These are phyloP conservation scores for Harpalus rufipes DNA, from an alignment of 2,888 invertebrate species.

Conservation along the genomic window DNA sequence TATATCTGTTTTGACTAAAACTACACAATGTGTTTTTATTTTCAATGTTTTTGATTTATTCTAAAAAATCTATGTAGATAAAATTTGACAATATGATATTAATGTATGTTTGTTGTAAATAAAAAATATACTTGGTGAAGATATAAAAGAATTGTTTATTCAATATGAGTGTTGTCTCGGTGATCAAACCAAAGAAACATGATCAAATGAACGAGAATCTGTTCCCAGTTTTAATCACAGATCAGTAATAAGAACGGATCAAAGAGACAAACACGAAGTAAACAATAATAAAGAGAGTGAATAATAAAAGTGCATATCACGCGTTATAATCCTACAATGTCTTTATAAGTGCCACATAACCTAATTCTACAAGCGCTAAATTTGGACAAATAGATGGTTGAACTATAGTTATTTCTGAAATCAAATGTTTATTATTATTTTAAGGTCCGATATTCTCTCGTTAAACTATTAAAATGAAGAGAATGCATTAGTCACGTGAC, in stretches of 20 bases:
- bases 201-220: constrained; percentile 37
- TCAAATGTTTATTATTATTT: no score
- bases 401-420: no score
- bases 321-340: no score
- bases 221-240: constrained; percentile 50
- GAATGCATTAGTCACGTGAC: no score
- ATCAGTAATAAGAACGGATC: constrained; percentile 37
- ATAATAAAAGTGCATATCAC: no score
- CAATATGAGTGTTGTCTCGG: constrained; percentile 27
- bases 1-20: constrained; percentile 57
- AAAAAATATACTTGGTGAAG: constrained; percentile 45
- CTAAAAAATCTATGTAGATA: constrained; percentile 52
- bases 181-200: constrained; percentile 42
- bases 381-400: no score
- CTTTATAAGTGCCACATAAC: no score
- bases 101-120: constrained; percentile 43
- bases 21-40: constrained; percentile 58
- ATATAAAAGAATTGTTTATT: constrained; percentile 17
- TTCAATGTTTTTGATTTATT: constrained; percentile 38
- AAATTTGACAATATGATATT: constrained; percentile 42
- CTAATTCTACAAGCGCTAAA: no score
- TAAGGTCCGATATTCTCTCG: no score
- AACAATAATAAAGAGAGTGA: neutral
- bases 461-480: no score
- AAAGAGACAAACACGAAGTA: constrained; percentile 37